A percentile compares a stretch with the other conserved stretches of the same genome.
Conservation (phyloP, 2,797 vertebrate species). For the Ptychobarbus kaznakovi region DNA sequence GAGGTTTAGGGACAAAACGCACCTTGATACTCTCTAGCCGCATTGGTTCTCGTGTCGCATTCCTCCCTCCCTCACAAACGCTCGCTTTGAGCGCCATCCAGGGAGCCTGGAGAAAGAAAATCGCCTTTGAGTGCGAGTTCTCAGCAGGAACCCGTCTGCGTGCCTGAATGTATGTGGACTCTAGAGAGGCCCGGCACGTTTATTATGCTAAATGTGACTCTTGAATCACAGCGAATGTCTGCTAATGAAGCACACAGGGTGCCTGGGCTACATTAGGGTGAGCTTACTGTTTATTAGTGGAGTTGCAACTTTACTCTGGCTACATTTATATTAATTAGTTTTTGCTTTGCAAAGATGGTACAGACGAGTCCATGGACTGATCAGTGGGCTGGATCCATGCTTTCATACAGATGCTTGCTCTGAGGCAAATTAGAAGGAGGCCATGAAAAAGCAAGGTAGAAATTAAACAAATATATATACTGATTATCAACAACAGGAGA, state of each 20-base stretch:
- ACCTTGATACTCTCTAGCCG: conserved; percentile 33
- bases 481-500: conserved; percentile 19
- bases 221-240: conserved; percentile 69
- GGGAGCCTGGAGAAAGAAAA: conserved; percentile 37
- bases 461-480: conserved; percentile 5
- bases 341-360: not conserved
- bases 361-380: not conserved
- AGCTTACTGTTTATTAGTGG: conserved; percentile 65
- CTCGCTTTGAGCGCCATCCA: conserved; percentile 11
- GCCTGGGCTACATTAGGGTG: conserved; percentile 59
- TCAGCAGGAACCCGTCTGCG: conserved; percentile 55
- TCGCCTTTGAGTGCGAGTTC: conserved; percentile 58
- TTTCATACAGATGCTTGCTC: not conserved
- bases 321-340: conserved; percentile 1
- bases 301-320: conserved; percentile 42
- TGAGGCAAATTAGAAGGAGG: conserved; percentile 5
- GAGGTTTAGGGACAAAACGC: conserved; percentile 35
- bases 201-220: conserved; percentile 77
- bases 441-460: not conserved
- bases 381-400: not conserved
- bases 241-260: conserved; percentile 74
- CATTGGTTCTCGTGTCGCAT: conserved; percentile 15
- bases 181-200: conserved; percentile 65
- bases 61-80: not conserved
- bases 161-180: conserved; percentile 63